Conservation (phyloP, 2,888 invertebrate species). For the Andricus quercusramuli region DNA sequence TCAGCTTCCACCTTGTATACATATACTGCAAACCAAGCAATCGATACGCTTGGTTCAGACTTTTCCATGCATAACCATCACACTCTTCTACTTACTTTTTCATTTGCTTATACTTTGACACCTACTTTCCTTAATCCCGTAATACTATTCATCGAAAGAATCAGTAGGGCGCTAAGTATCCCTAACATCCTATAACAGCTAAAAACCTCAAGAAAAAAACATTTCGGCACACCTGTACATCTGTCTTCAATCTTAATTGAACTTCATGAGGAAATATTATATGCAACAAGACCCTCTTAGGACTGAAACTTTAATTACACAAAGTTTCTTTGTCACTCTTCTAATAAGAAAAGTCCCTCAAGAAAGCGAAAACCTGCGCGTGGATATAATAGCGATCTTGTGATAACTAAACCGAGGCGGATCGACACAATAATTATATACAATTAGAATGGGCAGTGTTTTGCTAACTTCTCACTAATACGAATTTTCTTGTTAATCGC, state of each 20-base stretch:
- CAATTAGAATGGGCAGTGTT: constrained; percentile 37
- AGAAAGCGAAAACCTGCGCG: constrained; percentile 32
- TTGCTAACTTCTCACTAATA: constrained; percentile 34
- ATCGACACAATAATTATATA: constrained; percentile 40
- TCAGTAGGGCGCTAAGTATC: not conserved
- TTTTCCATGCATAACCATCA: constrained; percentile 53
- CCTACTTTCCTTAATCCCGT: constrained; percentile 26
- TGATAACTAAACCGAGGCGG: constrained; percentile 36
- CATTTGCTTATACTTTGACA: constrained; percentile 25
- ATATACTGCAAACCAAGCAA: constrained; percentile 50
- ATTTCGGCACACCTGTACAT: not conserved
- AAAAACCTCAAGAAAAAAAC: no score
- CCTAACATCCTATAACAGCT: not conserved
- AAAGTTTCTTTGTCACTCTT: constrained; percentile 18
- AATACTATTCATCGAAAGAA: not conserved
- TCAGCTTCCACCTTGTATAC: constrained; percentile 43
- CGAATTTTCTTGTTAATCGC: constrained; percentile 36
- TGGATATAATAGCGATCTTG: constrained; percentile 38
- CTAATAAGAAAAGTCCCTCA: constrained; percentile 2
- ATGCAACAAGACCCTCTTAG: not conserved
- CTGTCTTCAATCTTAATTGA: not conserved
- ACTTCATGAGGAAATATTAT: constrained; percentile 1
- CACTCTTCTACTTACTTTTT: constrained; percentile 39
- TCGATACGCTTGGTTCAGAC: constrained; percentile 56
- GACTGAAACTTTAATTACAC: constrained; percentile 14